phyloP scores from a whole-genome alignment of 2,797 vertebrate genomes.

The Pangasius larnaudii region DNA sequence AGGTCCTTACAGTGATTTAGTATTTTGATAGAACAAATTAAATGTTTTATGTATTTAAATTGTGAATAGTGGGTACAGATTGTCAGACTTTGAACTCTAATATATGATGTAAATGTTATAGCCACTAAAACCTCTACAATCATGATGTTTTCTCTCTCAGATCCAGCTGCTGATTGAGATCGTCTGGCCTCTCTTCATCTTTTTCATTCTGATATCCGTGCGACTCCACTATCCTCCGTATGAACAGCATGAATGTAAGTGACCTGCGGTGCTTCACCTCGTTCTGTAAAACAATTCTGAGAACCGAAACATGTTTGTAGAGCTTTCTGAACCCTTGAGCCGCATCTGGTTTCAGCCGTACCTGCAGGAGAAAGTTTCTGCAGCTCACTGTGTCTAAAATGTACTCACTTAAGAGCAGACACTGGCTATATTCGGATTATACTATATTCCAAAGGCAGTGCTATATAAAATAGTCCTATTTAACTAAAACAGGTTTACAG shows the following conservation, averaged over 20 bases:
- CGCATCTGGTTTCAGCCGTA: background rate
- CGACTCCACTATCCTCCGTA: constrained; percentile 92
- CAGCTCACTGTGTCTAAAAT: background rate
- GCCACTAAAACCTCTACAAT: background rate
- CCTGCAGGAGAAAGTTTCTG: background rate
- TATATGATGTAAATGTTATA: background rate
- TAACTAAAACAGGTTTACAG: background rate
- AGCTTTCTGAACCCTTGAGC: background rate
- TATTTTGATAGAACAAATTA: too few species aligned
- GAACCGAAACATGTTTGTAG: background rate
- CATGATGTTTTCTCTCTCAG: constrained; percentile 66
- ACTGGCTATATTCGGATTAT: too few species aligned
- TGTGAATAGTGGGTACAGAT: background rate
- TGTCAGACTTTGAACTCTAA: background rate
- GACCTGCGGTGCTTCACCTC: constrained; percentile 5
- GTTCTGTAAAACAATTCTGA: background rate
- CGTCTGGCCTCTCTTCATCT: constrained; percentile 96
- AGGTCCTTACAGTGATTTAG: background rate
- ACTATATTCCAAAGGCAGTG: too few species aligned
- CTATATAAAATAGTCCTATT: too few species aligned
- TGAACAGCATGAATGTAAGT: constrained; percentile 98
- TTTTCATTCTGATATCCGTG: constrained; percentile 96
- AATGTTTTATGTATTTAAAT: background rate
- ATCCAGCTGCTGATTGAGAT: constrained; percentile 94
- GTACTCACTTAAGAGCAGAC: background rate